phyloP scores from a whole-genome alignment of 2,113 vertebrate species.

The Nettapus auritus region DNA sequence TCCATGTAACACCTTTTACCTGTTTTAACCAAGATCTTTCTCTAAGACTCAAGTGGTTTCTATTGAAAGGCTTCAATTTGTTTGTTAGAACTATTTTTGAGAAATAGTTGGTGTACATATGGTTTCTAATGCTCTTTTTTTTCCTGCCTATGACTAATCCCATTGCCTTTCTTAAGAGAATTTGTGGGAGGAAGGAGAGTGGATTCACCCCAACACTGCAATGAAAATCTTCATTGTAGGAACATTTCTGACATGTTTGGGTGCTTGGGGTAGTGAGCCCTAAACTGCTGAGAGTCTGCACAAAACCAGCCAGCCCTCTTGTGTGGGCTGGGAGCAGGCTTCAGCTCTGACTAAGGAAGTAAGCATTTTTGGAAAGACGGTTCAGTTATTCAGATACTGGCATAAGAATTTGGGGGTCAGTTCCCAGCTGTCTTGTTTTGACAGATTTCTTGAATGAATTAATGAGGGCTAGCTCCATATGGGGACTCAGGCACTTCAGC shows the following conservation, averaged over 20 bases:
- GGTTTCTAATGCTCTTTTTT: conserved; percentile 34
- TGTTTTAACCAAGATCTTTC: neutral
- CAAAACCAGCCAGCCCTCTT: neutral
- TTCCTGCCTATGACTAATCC: conserved; percentile 53
- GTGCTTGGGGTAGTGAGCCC: neutral
- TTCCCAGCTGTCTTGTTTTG: neutral
- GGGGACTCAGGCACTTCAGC: neutral
- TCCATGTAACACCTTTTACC: neutral
- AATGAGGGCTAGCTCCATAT: neutral
- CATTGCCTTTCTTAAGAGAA: conserved; percentile 22
- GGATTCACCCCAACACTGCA: neutral
- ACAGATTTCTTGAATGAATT: neutral
- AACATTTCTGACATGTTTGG: neutral
- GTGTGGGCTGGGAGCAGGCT: neutral
- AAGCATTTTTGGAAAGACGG: neutral
- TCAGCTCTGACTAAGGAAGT: neutral
- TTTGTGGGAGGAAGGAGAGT: conserved; percentile 24
- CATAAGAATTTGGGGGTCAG: neutral
- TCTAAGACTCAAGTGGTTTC: neutral
- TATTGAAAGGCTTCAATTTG: neutral
- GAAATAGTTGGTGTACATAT: conserved; percentile 17
- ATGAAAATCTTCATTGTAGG: neutral
- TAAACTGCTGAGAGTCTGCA: neutral
- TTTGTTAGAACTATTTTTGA: conserved; percentile 29
- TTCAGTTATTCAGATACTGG: neutral